Evolutionary conservation across 1,140 invertebrate species (phyloP), one percentile per base, ranked within the genome.

Genomic region (Heliconius hermathena): DNA sequence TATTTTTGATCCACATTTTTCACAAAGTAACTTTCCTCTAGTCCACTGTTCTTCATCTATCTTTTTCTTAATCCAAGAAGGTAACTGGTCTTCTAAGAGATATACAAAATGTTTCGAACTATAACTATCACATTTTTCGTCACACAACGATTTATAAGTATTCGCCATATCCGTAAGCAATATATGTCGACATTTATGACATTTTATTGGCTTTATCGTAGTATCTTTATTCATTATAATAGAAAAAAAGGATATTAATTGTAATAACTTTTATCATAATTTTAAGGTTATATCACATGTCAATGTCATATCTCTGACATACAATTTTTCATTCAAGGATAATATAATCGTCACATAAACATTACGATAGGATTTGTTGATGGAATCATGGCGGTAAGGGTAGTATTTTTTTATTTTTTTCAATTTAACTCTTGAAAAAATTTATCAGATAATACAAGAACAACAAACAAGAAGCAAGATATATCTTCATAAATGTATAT

Each of bases 21-120:
- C 94, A 93, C 96, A 96, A 71, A 94, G 90, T n/a, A 96, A 81
- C 92, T 96, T 96, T 33, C 96, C 96, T 90, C 95, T 96, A 8
- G 93, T 95, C 96, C 96, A 96, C 33, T 94, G 88, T 81, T 93
- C 92, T 54, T 88, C 82, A 82, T 95, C 93, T 75, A 95, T 78
- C 82, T 90, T 91, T 22, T 70, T 36, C 74, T 88, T 92, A 6
- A 95, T 94, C 94, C 94, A 95, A 8, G 86, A 79, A 26, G 95
- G 95, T 46, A 95, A 81, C 72, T 87, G 87, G 22, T 94, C 94
- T 87, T 95, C 94, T 54, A 83, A 81, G n/a, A 95, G 71, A 81
- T 91, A 94, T 73, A 95, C 84, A 76, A 91, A 91, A n/a, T 78
- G 88, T 46, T 91, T 87, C 16, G 86, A 80, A 81, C 90, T 85